phyloP scores from a whole-genome alignment of 2,113 vertebrate genomes.

The Antidorcas marsupialis region DNA sequence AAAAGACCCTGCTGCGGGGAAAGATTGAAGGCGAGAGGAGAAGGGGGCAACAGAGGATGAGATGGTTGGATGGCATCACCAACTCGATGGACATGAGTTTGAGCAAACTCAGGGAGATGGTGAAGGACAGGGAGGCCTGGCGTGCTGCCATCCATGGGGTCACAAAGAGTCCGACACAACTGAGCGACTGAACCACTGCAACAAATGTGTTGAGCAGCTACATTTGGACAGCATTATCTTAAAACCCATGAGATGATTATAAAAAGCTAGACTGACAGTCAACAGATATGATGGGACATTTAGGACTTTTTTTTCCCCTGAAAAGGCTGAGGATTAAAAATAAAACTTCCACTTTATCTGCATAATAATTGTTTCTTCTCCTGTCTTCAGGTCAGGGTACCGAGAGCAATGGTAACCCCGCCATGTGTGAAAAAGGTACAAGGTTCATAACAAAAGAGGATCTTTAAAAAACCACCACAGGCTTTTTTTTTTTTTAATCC shows the following conservation, averaged over 20 bases:
- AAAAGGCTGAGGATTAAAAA: not conserved
- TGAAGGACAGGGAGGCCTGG: not conserved
- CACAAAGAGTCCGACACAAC: not conserved
- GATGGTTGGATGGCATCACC: not conserved
- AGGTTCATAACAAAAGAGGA: not conserved
- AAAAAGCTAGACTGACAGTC: not conserved
- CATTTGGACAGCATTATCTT: fast-evolving
- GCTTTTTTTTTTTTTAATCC: constrained; percentile 33
- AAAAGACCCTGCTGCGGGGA: not conserved
- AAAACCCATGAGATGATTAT: not conserved
- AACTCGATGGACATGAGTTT: not conserved
- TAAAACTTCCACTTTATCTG: not conserved
- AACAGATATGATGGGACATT: not conserved
- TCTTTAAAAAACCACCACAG: not conserved
- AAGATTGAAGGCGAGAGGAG: not conserved
- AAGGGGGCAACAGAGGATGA: not conserved
- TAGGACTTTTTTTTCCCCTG: fast-evolving
- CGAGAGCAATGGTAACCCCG: not conserved
- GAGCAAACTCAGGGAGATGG: not conserved
- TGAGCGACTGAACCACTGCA: fast-evolving
- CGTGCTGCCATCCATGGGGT: fast-evolving
- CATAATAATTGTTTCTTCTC: not conserved
- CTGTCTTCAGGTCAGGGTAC: not conserved
- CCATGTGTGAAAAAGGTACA: not conserved
- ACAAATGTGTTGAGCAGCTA: fast-evolving